Percentiles rank a stretch among this genome's conserved stretches.
phyloP scores from a whole-genome alignment of 1,140 invertebrate genomes.

The Hyles euphorbiae region DNA sequence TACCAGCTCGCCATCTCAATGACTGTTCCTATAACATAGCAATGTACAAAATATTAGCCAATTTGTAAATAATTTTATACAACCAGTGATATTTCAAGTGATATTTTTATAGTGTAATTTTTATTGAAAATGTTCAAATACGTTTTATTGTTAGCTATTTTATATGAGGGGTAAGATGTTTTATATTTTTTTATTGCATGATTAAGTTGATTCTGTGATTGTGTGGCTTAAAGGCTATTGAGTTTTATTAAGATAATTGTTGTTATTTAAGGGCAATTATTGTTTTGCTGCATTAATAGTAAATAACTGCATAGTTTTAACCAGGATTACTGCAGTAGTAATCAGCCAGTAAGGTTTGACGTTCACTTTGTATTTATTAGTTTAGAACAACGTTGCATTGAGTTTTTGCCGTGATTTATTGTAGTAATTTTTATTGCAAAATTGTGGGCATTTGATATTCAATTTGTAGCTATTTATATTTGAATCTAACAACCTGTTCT shows the following conservation, averaged over 20 bases:
- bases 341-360: background rate
- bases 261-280: too few species aligned
- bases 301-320: too few species aligned
- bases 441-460: too few species aligned
- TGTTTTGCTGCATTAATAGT: too few species aligned
- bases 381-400: background rate
- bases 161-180: too few species aligned
- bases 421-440: background rate
- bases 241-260: too few species aligned
- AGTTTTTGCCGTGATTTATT: background rate
- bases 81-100: constrained; percentile 19
- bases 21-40: constrained; percentile 4
- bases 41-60: constrained; percentile 1
- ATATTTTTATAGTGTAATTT: constrained; percentile 14
- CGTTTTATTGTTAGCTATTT: constrained; percentile 20
- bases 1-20: background rate
- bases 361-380: constrained; percentile 7
- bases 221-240: too few species aligned
- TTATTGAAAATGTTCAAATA: constrained; percentile 9
- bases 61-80: constrained; percentile 6
- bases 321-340: background rate
- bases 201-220: too few species aligned
- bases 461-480: too few species aligned
- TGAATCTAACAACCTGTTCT: too few species aligned
- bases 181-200: too few species aligned